A percentile compares a stretch with the other conserved stretches of the same genome.
phyloP scores from a whole-genome alignment of 1,140 invertebrate genomes.

The Heliconius congener region DNA sequence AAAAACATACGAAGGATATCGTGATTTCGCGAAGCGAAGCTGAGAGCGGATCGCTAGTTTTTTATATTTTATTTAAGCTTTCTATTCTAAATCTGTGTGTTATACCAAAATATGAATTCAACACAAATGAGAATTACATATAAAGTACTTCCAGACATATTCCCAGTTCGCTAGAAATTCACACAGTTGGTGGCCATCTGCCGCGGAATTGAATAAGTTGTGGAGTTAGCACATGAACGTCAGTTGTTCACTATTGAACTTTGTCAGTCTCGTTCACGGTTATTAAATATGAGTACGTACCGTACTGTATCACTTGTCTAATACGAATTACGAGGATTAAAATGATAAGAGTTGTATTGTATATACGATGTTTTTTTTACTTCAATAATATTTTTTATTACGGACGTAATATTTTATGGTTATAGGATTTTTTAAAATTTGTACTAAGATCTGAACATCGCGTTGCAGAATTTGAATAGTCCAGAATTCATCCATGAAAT shows the following conservation, averaged over 20 bases:
- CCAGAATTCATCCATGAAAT: too few species aligned
- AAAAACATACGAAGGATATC: too few species aligned
- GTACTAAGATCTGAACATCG: too few species aligned
- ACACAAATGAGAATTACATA: constrained; percentile 4
- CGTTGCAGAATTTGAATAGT: too few species aligned
- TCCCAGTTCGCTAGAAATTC: constrained; percentile 4
- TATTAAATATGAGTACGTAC: neutral
- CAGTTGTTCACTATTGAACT: constrained; percentile 14
- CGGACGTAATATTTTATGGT: too few species aligned
- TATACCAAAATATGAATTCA: neutral
- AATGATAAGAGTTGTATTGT: neutral
- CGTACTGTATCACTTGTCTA: neutral
- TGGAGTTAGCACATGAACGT: constrained; percentile 13
- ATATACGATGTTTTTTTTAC: neutral
- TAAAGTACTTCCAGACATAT: neutral
- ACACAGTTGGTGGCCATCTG: constrained; percentile 1
- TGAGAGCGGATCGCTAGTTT: too few species aligned
- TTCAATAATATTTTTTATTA: too few species aligned
- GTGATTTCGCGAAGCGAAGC: too few species aligned
- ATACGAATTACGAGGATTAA: neutral
- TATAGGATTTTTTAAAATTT: too few species aligned
- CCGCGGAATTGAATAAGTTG: constrained; percentile 11
- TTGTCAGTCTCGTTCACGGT: constrained; percentile 2
- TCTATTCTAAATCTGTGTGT: neutral
- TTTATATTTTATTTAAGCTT: neutral